Conservation (phyloP, 2,888 invertebrate genomes). For the Malthinus flaveolus region DNA sequence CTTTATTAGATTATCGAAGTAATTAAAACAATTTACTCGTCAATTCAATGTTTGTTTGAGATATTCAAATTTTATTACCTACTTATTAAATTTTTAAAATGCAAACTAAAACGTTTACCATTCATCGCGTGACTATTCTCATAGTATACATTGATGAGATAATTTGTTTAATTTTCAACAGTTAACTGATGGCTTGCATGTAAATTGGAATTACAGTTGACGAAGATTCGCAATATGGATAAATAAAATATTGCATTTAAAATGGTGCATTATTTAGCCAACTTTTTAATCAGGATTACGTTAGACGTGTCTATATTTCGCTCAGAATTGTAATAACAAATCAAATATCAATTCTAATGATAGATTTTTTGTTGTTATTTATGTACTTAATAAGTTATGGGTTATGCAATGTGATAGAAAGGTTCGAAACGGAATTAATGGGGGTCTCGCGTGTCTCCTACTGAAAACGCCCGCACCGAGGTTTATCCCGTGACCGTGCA, state of each 20-base stretch:
- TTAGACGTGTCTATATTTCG: not conserved
- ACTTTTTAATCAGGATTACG: not conserved
- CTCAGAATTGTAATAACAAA: not conserved
- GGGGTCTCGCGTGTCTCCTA: constrained; percentile 29
- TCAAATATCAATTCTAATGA: constrained; percentile 10
- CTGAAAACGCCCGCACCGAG: constrained; percentile 24
- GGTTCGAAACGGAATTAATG: constrained; percentile 27
- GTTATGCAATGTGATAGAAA: constrained; percentile 23
- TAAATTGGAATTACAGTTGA: constrained; percentile 5
- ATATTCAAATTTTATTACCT: no score
- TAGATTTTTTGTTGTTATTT: constrained; percentile 25
- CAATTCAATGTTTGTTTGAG: no score
- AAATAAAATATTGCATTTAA: not conserved
- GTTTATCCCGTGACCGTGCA: constrained; percentile 31
- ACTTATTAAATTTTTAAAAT: no score
- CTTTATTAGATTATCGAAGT: no score
- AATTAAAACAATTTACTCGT: no score
- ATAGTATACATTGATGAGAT: constrained; percentile 7
- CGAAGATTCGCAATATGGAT: not conserved
- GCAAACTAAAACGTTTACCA: constrained; percentile 1
- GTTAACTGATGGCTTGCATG: constrained; percentile 13
- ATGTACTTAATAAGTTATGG: constrained; percentile 29
- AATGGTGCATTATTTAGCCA: not conserved
- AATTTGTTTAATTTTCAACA: constrained; percentile 17
- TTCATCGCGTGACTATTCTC: constrained; percentile 3